phyloP scores from a whole-genome alignment of 2,113 vertebrate species.

The Rallus limicola region DNA sequence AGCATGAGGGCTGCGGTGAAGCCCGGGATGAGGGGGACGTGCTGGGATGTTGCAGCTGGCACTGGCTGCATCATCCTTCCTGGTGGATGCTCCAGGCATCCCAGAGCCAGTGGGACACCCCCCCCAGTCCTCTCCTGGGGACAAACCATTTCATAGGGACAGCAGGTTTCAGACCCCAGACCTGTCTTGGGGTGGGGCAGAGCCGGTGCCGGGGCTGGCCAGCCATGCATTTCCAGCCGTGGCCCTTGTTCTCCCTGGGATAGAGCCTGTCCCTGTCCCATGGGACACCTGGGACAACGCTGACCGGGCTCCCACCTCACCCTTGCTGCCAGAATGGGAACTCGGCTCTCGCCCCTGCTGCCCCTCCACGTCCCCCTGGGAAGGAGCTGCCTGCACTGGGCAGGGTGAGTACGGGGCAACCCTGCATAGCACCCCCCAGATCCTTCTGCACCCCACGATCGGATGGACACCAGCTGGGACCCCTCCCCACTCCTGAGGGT shows the following conservation, averaged over 20 bases:
- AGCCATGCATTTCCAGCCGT: fast-evolving
- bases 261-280: neutral
- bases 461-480: neutral
- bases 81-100: neutral
- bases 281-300: neutral
- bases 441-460: fast-evolving
- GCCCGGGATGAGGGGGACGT: fast-evolving
- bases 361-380: fast-evolving
- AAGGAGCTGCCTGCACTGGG: neutral
- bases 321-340: slow-evolving; percentile 8
- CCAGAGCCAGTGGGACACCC: no score
- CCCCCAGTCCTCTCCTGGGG: neutral
- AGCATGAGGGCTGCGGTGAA: neutral
- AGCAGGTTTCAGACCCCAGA: neutral
- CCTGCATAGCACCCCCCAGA: fast-evolving
- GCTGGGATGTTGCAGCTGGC: neutral
- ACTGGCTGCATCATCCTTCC: neutral
- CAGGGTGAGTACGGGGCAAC: slow-evolving; percentile 26
- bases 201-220: neutral
- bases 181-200: fast-evolving
- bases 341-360: neutral
- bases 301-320: neutral
- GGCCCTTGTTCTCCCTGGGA: fast-evolving
- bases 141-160: fast-evolving
- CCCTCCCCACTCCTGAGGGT: neutral